Evolutionary conservation across 2,797 vertebrate genomes (phyloP), one percentile per base, ranked within the genome.

Genomic region (Rhinatrema bivittatum): DNA sequence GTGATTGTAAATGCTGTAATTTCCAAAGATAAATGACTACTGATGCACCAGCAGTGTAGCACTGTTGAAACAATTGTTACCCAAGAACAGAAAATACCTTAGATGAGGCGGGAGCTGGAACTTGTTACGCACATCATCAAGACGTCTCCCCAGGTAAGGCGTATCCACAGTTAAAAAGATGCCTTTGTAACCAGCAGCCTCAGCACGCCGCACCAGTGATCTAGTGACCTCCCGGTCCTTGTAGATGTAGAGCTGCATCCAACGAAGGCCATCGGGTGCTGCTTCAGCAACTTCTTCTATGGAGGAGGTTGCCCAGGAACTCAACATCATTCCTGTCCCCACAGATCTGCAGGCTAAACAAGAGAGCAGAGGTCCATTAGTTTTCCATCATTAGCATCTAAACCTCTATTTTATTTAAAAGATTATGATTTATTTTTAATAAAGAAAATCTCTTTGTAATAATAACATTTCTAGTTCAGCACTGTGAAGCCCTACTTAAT

Each of bases 81-180:
- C 22, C 20, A 10, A 1, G 3, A 1, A 16, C 33, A 5, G 9
- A 6, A 6, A 4, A 1, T 82, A 98, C 95, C 91, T 93, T 63
- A 99, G 86, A 52, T 97, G 90, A 1, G 83, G 57, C n/a, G 93
- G 91, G 9, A 98, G 83, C 48, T 84, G 90, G 66, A 99, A 99
- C 41, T 53, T 79, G 76, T 98, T 98, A 36, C 90, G 90, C 40
- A 97, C 82, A 0, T 98, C 94, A 0, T 89, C 81, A 0, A 84
- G 29, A 32, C 94, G 87, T 40, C 81, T 88, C 20, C 95, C 95
- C 0, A 98, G 77, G 64, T 89, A 91, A 0, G 94, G 95, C 0
- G 94, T 97, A 62, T 99, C 95, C 60, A 88, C 91, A 0, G 94
- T 99, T 54, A 99, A 55, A 29, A 99, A 98, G 71, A 99, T 84